These are phyloP conservation scores for Pocota personata DNA, from an alignment of 2,888 invertebrate genomes.

Conservation along the genomic window DNA sequence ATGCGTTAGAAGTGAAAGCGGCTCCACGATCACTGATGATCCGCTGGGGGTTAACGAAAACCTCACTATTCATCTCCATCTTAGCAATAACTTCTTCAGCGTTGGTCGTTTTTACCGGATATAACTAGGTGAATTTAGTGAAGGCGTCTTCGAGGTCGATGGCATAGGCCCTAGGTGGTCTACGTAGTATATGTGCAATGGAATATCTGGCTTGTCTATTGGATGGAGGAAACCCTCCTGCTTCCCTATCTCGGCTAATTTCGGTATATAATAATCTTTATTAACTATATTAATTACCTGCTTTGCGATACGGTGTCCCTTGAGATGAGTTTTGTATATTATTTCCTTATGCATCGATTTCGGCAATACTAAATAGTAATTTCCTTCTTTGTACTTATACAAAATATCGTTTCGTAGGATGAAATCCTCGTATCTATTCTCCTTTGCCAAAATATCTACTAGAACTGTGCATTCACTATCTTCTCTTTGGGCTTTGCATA, in stretches of 20 bases:
- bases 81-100: background rate
- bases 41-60: too few species aligned
- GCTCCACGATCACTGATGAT: too few species aligned
- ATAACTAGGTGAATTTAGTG: background rate
- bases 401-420: conserved; percentile 4
- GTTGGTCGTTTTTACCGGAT: background rate
- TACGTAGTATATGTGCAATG: conserved; percentile 43
- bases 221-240: conserved; percentile 78
- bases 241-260: conserved; percentile 6
- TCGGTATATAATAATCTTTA: background rate
- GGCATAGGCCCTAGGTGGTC: background rate
- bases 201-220: conserved; percentile 76
- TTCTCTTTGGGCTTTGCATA: background rate
- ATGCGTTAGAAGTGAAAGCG: too few species aligned
- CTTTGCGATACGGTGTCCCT: conserved; percentile 9
- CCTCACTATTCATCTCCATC: background rate
- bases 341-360: conserved; percentile 50
- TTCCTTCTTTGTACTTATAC: conserved; percentile 41
- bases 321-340: conserved; percentile 44
- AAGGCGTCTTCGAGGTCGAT: background rate
- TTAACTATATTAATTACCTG: conserved; percentile 19
- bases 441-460: background rate
- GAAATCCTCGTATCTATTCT: background rate
- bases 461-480: background rate
- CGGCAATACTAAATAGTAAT: conserved; percentile 52